A percentile compares a stretch with the other conserved stretches of the same genome.
Evolutionary conservation across 2,797 vertebrate genomes (phyloP).

Genomic region (Sebastes oblongus): DNA sequence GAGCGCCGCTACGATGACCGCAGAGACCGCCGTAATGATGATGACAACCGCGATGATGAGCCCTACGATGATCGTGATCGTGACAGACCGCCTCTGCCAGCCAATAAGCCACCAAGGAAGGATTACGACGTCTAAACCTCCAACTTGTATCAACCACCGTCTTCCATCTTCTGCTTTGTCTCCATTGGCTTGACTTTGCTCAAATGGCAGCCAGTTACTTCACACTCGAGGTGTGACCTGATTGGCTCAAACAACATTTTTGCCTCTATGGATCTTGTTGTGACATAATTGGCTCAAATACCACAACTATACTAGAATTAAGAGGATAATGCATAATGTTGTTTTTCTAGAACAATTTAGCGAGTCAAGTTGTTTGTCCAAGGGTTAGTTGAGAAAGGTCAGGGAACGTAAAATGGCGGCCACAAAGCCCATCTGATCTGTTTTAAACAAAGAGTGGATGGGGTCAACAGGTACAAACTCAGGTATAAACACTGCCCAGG

Average conservation of each 20-base stretch:
- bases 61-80: constrained; percentile 44
- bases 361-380: background rate
- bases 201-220: background rate
- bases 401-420: background rate
- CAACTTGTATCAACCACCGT: background rate
- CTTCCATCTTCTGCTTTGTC: background rate
- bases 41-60: constrained; percentile 47
- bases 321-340: background rate
- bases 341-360: background rate
- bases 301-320: background rate
- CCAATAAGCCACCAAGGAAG: constrained; percentile 59
- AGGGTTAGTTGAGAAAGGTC: background rate
- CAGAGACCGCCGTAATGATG: constrained; percentile 10
- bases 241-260: background rate
- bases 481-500: background rate
- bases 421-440: background rate
- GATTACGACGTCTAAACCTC: constrained; percentile 31
- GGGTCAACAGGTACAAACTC: background rate
- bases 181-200: background rate
- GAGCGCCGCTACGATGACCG: constrained; percentile 26
- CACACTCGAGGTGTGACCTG: background rate
- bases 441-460: background rate
- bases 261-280: background rate
- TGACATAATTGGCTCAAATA: background rate
- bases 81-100: constrained; percentile 53